Base-by-base conservation (phyloP, 2,113 vertebrate species). In the Sapajus apella region DNA sequence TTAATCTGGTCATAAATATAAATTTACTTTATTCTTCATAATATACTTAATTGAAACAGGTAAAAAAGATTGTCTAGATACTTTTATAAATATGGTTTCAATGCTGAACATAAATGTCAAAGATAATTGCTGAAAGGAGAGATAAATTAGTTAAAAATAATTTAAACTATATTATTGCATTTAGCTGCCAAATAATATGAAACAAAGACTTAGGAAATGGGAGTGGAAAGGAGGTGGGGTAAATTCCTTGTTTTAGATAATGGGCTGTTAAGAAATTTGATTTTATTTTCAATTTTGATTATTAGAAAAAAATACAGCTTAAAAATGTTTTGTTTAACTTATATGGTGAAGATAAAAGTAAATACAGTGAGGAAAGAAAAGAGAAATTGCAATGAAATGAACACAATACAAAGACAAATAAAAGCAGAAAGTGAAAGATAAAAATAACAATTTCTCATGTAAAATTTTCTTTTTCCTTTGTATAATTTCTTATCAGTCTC, bases 211-310 rank as follows among this genome's bases (percentile, higher is more conserved):
- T 76, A 58, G 35, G 45, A 79, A 79, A 73, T 89, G 52, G 32
- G 64, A 6, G 14, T 55, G 11, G 37, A 21, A 52, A n/a, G 14
- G 80, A 18, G 23, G 4, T 40, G n/a, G 12, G 27, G 6, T 61
- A 70, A 82, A 66, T 88, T 50, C 2, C 25, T 94, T 94, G 30
- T 91, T 86, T 87, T 61, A 91, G 45, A 55, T 61, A 90, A 87
- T 32, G 10, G 8, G 17, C 30, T 88, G 13, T 95, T 17, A 37
- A 77, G 35, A 82, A 72, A 89, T 66, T 75, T 6, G 17, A 17
- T 82, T 45, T 94, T 73, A 58, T 77, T 93, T 64, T 97, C 27
- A 0, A 85, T 87, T 87, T 90, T 94, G 61, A 75, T 79, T n/a
- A 84, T 55, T 68, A 94, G 70, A 55, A 75, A 66, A 75, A 90